Evolutionary conservation across 2,888 invertebrate genomes (phyloP).

Genomic region (Phorcus lineatus): DNA sequence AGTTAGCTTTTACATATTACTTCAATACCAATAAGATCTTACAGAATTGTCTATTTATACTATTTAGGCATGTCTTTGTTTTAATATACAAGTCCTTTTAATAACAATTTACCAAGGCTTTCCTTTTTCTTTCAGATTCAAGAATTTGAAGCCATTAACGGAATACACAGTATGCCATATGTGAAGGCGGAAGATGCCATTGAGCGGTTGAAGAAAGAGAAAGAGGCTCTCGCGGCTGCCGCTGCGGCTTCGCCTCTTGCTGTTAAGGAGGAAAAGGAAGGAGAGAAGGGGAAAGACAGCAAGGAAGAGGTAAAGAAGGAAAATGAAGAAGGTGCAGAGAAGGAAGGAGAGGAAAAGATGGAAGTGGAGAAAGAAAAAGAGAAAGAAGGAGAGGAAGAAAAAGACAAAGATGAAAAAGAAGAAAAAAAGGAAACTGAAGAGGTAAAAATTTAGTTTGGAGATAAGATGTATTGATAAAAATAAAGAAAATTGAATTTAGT

Average conservation of each 20-base stretch:
- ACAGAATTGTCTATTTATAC: too few species aligned
- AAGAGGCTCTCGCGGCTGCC: conserved; percentile 43
- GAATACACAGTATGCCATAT: conserved; percentile 95
- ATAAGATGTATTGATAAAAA: too few species aligned
- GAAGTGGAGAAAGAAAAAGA: conserved; percentile 47
- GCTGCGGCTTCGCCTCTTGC: conserved; percentile 75
- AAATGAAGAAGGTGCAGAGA: conserved; percentile 53
- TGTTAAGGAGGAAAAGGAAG: conserved; percentile 26
- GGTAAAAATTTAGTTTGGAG: background rate
- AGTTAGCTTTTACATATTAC: too few species aligned
- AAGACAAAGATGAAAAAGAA: conserved; percentile 67
- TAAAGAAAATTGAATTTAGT: too few species aligned
- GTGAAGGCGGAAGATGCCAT: conserved; percentile 65
- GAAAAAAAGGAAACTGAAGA: conserved; percentile 19
- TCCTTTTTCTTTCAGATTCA: conserved; percentile 82
- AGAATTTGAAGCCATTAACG: conserved; percentile 98
- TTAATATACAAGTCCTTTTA: too few species aligned
- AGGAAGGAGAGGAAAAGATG: conserved; percentile 32
- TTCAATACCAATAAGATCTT: too few species aligned
- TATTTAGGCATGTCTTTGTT: too few species aligned
- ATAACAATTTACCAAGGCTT: background rate
- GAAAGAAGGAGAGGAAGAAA: conserved; percentile 41
- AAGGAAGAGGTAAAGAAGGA: conserved; percentile 76
- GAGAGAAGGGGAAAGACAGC: conserved; percentile 31
- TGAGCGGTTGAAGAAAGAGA: conserved; percentile 80